Conservation (phyloP, 1,140 invertebrate species). For the Popillia japonica region DNA sequence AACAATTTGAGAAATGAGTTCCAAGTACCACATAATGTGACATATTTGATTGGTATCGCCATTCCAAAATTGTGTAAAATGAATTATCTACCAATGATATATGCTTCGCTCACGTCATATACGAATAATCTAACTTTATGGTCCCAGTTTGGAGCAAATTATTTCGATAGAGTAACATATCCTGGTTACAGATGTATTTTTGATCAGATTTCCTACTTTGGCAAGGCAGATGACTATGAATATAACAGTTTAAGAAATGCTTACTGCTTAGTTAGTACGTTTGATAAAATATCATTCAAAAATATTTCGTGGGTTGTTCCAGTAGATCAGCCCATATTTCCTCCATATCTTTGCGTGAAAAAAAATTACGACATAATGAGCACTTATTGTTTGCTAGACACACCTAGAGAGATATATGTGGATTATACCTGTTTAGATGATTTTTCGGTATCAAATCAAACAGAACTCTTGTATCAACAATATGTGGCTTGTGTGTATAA, state of each 20-base stretch:
- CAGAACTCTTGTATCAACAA: neutral
- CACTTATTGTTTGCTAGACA: neutral
- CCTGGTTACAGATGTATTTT: neutral
- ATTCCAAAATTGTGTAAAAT: constrained; percentile 7
- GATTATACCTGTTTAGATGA: neutral
- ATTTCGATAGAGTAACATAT: neutral
- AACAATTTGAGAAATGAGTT: neutral
- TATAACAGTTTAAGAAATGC: neutral
- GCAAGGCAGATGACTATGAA: neutral
- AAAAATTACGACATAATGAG: neutral
- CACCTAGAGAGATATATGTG: neutral
- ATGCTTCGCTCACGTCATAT: neutral
- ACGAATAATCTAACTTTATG: neutral
- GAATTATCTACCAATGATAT: neutral
- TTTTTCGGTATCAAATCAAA: neutral
- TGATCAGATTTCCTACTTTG: neutral
- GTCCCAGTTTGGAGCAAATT: neutral
- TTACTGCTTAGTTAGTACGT: neutral
- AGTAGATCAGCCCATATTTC: neutral
- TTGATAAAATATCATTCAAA: neutral
- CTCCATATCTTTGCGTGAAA: neutral
- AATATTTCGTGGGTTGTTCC: neutral
- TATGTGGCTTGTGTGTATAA: neutral
- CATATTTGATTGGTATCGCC: neutral
- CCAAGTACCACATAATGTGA: neutral